phyloP scores from a whole-genome alignment of 2,888 invertebrate genomes.

The Philopedon plagiatum region DNA sequence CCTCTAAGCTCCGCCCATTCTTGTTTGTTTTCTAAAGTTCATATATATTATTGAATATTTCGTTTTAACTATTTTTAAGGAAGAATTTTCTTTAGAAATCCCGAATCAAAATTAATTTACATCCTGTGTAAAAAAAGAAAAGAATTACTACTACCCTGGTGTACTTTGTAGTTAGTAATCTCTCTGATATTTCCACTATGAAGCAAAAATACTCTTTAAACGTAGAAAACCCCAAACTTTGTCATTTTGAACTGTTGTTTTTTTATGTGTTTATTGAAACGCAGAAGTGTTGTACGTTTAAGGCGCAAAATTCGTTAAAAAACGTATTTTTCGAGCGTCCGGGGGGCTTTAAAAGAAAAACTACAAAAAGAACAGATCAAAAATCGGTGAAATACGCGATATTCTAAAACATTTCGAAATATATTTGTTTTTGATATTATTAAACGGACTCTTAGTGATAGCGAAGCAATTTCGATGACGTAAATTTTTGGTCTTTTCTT shows the following conservation, averaged over 20 bases:
- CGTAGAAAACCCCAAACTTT: neutral
- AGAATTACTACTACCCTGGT: no score
- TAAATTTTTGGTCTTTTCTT: slow-evolving; percentile 17
- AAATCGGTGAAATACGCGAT: neutral
- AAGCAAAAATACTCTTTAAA: no score
- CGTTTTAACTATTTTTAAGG: no score
- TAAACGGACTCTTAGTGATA: slow-evolving; percentile 19
- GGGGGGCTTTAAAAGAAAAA: neutral
- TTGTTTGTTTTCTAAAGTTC: no score
- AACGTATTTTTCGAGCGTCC: slow-evolving; percentile 1
- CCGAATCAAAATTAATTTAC: no score
- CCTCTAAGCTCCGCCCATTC: no score
- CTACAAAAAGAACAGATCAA: slow-evolving; percentile 16
- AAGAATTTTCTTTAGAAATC: no score
- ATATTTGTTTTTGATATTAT: slow-evolving; percentile 26
- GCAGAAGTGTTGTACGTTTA: neutral
- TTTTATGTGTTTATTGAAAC: neutral
- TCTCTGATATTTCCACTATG: no score
- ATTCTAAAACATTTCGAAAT: slow-evolving; percentile 7
- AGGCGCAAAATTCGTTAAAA: neutral
- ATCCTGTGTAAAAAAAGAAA: no score
- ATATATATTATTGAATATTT: no score
- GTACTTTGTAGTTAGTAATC: no score
- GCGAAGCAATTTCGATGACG: neutral
- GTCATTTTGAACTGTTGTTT: neutral